Evolutionary conservation across 2,888 invertebrate genomes (phyloP), one percentile per base, ranked within the genome.

Genomic region (Torymus tubicola): DNA sequence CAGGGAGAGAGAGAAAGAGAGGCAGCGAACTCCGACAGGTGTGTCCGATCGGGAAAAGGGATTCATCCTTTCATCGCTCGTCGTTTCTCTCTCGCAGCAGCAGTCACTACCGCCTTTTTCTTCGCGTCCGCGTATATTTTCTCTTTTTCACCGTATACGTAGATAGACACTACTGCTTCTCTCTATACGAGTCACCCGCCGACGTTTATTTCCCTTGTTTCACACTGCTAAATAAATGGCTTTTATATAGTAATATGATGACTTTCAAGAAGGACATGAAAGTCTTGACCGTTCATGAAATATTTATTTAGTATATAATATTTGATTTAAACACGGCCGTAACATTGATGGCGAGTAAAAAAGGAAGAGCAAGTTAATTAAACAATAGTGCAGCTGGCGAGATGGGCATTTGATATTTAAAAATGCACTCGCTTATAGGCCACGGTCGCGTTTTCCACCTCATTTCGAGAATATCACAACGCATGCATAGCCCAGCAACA

Each of bases 21-120:
- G 68, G 52, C 64, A 52, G 55, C 67, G 52, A 74, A 67, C 76
- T 31, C 73, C 75, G 71, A 80, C 81, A 80, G 74, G 80, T 80
- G 70, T 71, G 65, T 80, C 75, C 80, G 72, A 71, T 75, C 71
- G 71, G 64, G 69, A 78, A 79, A 80, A 58, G 72, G 63, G 76
- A 72, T 76, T 76, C 72, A 57, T 67, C 80, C 72, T 76, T 80
- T 80, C 71, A 80, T 70, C 80, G 71, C 53, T 63, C 72, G 16
- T 76, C 63, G 52, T 57, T 76, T 68, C 60, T 21, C 65, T 72
- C 42, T 8, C 61, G 14, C 57, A 18, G 60, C 13, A 50, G 13
- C 61, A 31, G 67, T 61, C 24, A 18, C 53, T 61, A 31, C 31
- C 3, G 31, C 50, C 69, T 57, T 31, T 14, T 72, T 71, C 14